Evolutionary conservation across 2,113 vertebrate species (phyloP), one percentile per base, ranked within the genome.

Genomic region (Trinectes maculatus): DNA sequence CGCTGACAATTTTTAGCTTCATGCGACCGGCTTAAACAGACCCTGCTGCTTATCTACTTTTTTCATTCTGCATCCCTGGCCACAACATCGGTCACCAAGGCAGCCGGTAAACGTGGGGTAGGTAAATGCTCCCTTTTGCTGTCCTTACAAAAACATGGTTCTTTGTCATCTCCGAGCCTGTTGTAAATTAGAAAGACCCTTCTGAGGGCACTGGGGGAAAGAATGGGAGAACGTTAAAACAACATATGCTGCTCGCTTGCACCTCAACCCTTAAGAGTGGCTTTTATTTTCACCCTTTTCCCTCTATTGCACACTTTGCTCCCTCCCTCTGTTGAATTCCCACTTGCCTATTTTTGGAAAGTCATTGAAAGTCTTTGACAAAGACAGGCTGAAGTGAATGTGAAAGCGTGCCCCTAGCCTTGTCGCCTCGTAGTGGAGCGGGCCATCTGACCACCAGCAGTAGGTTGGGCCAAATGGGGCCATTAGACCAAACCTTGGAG

Each of bases 351-450:
- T 83, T 82, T 89, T 82, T 74, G 84, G 83, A 87, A 85, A 89
- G 90, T 91, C 89, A 89, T 89, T 87, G 85, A 83, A 79, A 89
- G 87, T 89, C 87, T 92, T 92, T 91, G 86, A 85, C 89, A 92
- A 92, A 92, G 87, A 87, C 85, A 63, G 73, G 79, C 58, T 83
- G 86, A 89, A 87, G 87, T 89, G 87, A 91, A 87, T 86, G 80
- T 82, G 73, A 86, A 91, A 89, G 74, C 75, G 57, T 77, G 79
- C 87, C 84, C 71, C 77, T 84, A 77, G 84, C 87, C 81, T 81
- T 59, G 74, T 77, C 61, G 74, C 73, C 79, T 84, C 19, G 21
- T 71, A 80, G 76, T 61, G 56, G 66, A 72, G 74, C 70, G 25
- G 80, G 65, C 86, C 82, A 87, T 85, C 85, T 90, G 90, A 91